Base-by-base conservation (phyloP, 37 sponge, comb jelly and placozoan genomes). In the Sycon ciliatum region DNA sequence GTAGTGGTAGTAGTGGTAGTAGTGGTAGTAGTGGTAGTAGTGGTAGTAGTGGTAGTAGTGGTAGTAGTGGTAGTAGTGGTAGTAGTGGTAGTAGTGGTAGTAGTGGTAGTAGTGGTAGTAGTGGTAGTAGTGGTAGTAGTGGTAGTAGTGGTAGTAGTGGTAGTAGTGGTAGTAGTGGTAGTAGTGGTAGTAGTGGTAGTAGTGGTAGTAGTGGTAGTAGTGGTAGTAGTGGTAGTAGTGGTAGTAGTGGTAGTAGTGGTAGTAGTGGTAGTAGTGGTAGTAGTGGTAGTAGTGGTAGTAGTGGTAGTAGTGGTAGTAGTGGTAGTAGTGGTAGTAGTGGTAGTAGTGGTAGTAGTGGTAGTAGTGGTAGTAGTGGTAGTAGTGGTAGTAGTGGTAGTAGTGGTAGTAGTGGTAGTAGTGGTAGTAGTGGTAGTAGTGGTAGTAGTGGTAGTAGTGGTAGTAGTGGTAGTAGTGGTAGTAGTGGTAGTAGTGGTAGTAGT, bases 131-230 rank as follows among this genome's bases (percentile, higher is more conserved):
- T 46, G 52, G 52, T 46, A 46, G 52, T 46, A 46, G 52, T 46
- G 52, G 52, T 46, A 46, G 52, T 46, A 46, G 52, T 46, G 52
- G 52, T 46, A 46, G 52, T 46, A 46, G 52, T 46, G 52, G 52
- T 46, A 46, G 52, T 46, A 46, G 52, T 46, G 52, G 52, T 46
- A 46, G 52, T 46, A 46, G 52, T 46, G 52, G 52, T 46, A 46
- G 52, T 46, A 46, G 52, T 46, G 52, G 52, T 46, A 46, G 52
- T 46, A 46, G 52, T 46, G 52, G 52, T 46, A 46, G 52, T 46
- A 46, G 52, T 46, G 52, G 52, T 46, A 46, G 52, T 46, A 46
- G 52, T 46, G 52, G 52, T 46, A 46, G 52, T 46, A 46, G 52
- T 46, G 52, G 52, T 46, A 46, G 52, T 46, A 46, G 52, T 46